phyloP scores from a whole-genome alignment of 1,140 invertebrate species.

The Ceratina calcarata region DNA sequence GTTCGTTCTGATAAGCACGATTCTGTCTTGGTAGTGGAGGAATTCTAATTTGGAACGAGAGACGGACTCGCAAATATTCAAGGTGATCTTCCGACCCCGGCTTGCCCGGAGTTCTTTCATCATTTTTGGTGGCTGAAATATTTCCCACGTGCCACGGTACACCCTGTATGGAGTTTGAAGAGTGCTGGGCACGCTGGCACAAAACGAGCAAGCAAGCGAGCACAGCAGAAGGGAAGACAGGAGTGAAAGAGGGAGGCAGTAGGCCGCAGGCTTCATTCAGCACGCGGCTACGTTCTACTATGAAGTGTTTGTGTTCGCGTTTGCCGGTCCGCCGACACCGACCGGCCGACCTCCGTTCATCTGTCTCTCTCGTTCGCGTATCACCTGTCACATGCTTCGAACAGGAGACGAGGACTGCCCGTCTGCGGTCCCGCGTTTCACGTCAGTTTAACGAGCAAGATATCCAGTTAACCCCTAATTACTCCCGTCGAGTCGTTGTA shows the following conservation, averaged over 20 bases:
- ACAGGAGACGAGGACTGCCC: neutral
- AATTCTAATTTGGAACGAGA: too few species aligned
- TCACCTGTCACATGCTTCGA: slow-evolving; percentile 2
- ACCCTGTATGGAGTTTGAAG: too few species aligned
- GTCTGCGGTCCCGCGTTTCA: neutral
- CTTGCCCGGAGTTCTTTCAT: too few species aligned
- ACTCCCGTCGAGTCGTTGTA: too few species aligned
- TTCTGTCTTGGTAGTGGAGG: too few species aligned
- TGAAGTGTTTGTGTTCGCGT: slow-evolving; percentile 58
- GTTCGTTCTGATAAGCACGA: too few species aligned
- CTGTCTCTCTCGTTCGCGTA: slow-evolving; percentile 12
- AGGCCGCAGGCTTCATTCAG: slow-evolving; percentile 57
- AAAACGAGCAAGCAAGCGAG: neutral
- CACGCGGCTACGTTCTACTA: slow-evolving; percentile 55
- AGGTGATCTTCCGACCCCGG: too few species aligned
- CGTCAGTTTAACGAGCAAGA: neutral
- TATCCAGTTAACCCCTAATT: neutral
- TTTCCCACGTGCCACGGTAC: too few species aligned
- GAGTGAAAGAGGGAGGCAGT: slow-evolving; percentile 42
- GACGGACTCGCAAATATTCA: too few species aligned
- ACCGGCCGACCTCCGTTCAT: slow-evolving; percentile 17
- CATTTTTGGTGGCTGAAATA: too few species aligned
- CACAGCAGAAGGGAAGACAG: slow-evolving; percentile 14
- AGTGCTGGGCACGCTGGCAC: too few species aligned
- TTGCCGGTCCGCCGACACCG: slow-evolving; percentile 56